These are phyloP conservation scores for Dreissena rostriformis DNA, from an alignment of 1,140 invertebrate genomes.

Conservation along the genomic window DNA sequence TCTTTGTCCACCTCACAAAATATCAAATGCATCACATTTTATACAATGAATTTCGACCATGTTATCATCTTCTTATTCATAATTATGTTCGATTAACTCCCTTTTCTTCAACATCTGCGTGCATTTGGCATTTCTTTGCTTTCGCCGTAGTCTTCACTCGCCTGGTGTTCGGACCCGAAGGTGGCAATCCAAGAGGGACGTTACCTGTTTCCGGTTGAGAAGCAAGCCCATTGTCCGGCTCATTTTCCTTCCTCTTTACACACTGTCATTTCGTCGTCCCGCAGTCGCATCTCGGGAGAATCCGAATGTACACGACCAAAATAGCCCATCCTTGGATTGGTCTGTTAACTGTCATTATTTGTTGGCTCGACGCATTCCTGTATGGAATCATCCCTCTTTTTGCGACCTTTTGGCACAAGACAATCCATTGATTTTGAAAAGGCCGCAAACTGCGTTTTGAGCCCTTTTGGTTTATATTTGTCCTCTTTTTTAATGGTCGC, in stretches of 20 bases:
- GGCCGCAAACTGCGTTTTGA: slow-evolving; percentile 73
- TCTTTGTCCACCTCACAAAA: too few relatives aligned
- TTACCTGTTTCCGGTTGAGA: slow-evolving; percentile 27
- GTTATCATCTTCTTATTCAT: too few relatives aligned
- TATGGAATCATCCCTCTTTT: slow-evolving; percentile 39
- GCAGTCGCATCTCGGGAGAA: slow-evolving; percentile 37
- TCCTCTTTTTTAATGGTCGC: slow-evolving; percentile 68
- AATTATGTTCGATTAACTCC: slow-evolving; percentile 15
- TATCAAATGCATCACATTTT: too few relatives aligned
- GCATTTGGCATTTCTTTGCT: slow-evolving; percentile 75
- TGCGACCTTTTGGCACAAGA: slow-evolving; percentile 78
- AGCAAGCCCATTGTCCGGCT: slow-evolving; percentile 26
- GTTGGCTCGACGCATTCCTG: slow-evolving; percentile 31
- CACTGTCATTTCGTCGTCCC: slow-evolving; percentile 28
- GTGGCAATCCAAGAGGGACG: slow-evolving; percentile 57
- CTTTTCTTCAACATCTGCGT: slow-evolving; percentile 25
- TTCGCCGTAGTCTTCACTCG: slow-evolving; percentile 75
- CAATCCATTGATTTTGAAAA: slow-evolving; percentile 84
- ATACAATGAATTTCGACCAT: too few relatives aligned
- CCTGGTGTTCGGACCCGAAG: slow-evolving; percentile 56
- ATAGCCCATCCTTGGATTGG: slow-evolving; percentile 6
- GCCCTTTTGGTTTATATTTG: slow-evolving; percentile 54
- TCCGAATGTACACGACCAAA: slow-evolving; percentile 39
- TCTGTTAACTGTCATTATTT: slow-evolving; percentile 30
- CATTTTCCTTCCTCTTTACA: slow-evolving; percentile 60